Percentiles rank a stretch among this genome's conserved stretches.
Evolutionary conservation across 1,140 invertebrate species (phyloP).

Genomic region (Pseudomyrmex dendroicus): DNA sequence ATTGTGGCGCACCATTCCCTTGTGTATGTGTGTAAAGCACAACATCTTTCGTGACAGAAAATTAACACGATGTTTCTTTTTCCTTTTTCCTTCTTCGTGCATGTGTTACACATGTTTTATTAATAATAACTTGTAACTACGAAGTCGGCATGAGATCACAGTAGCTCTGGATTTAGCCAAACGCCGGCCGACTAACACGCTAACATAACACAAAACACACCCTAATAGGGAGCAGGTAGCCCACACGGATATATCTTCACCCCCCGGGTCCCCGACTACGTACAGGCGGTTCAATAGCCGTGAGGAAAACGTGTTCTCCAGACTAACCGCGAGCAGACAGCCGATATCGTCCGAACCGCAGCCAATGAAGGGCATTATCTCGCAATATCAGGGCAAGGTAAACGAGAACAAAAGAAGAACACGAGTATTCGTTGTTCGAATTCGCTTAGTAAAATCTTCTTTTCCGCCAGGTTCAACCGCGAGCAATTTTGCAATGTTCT

Average conservation of each 20-base stretch:
- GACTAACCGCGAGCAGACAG: slow-evolving; percentile 88
- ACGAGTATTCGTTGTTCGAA: not conserved
- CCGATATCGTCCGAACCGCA: slow-evolving; percentile 85
- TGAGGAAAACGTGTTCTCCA: slow-evolving; percentile 93
- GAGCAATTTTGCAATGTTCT: slow-evolving; percentile 90
- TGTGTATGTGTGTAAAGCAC: not conserved
- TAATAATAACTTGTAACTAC: slow-evolving; percentile 6
- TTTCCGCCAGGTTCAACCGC: slow-evolving; percentile 82
- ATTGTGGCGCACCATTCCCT: slow-evolving; percentile 8
- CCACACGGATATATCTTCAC: slow-evolving; percentile 85
- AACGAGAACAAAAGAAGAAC: slow-evolving; percentile 15
- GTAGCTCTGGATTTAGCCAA: slow-evolving; percentile 54
- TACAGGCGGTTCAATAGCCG: slow-evolving; percentile 87
- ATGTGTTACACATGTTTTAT: slow-evolving; percentile 44
- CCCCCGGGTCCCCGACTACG: slow-evolving; percentile 89
- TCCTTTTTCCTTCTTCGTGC: not conserved
- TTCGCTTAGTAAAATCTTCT: slow-evolving; percentile 49
- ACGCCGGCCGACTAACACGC: slow-evolving; percentile 80
- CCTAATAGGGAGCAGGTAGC: slow-evolving; percentile 86
- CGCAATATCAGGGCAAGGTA: slow-evolving; percentile 88
- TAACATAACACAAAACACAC: slow-evolving; percentile 82
- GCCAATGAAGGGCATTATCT: slow-evolving; percentile 88
- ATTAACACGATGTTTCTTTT: slow-evolving; percentile 8
- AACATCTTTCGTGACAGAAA: not conserved
- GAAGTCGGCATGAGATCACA: slow-evolving; percentile 49